Evolutionary conservation across 1,140 invertebrate species (phyloP).

Genomic region (Bombus cullumanus): DNA sequence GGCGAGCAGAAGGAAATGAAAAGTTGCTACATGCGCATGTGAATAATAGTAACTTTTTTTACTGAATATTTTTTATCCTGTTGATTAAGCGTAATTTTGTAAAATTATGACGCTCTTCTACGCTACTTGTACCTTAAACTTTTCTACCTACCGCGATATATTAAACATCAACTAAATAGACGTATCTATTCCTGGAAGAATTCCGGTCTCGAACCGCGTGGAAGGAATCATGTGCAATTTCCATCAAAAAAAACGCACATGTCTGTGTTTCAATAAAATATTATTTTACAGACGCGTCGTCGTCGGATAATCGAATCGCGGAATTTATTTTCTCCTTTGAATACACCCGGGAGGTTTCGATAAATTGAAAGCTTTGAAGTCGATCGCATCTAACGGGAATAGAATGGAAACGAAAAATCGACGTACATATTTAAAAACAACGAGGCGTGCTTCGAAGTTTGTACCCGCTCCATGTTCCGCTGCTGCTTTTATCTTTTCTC

Average conservation of each 20-base stretch:
- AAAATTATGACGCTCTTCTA: neutral
- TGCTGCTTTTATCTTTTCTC: neutral
- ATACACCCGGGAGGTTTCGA: neutral
- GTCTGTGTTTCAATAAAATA: neutral
- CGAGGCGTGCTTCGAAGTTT: no score
- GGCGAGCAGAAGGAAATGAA: neutral
- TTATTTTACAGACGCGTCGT: neutral
- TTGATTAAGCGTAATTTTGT: neutral
- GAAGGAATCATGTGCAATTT: neutral
- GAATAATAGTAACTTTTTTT: neutral
- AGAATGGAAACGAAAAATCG: neutral
- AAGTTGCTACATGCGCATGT: no score
- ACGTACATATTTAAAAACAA: neutral
- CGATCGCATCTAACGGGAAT: neutral
- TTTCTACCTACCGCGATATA: neutral
- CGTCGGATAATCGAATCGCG: neutral
- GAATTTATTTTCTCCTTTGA: neutral
- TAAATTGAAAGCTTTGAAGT: constrained; percentile 17
- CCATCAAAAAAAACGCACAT: neutral
- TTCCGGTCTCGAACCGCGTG: neutral
- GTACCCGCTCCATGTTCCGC: no score
- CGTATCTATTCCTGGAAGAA: neutral
- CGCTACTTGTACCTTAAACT: neutral
- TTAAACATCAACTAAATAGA: no score
- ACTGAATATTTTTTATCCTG: neutral